These are phyloP conservation scores for Percina caprodes DNA, from an alignment of 2,113 vertebrate genomes.

Conservation along the genomic window DNA sequence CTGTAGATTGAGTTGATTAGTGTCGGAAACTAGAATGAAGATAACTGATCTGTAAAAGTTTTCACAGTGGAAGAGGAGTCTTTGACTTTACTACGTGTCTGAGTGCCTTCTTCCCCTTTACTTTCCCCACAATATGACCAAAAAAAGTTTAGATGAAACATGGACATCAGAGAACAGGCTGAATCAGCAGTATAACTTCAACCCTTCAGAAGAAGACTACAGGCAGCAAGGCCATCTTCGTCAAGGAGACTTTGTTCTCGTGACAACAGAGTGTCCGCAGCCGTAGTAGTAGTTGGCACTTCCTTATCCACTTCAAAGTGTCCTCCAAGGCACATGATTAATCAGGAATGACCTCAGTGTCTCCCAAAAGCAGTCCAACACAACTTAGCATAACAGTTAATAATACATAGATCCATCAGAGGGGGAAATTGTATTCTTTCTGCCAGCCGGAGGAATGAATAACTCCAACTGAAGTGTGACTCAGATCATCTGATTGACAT, in stretches of 20 bases:
- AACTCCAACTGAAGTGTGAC: conserved; percentile 77
- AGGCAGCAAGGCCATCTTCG: neutral
- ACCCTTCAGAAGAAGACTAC: conserved; percentile 2
- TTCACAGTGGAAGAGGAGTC: neutral
- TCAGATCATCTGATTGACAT: conserved; percentile 83
- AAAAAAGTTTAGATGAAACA: neutral
- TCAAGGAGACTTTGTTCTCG: conserved; percentile 15
- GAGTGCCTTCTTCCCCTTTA: neutral
- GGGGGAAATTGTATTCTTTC: conserved; percentile 71
- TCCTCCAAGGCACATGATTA: conserved; percentile 34
- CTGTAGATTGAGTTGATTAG: neutral
- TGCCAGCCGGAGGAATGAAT: conserved; percentile 70
- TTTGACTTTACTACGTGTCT: neutral
- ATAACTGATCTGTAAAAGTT: neutral
- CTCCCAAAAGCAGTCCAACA: conserved; percentile 39
- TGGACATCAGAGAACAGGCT: neutral
- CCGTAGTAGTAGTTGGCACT: conserved; percentile 4
- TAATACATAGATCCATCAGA: conserved; percentile 69
- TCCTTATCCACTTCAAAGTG: conserved; percentile 70
- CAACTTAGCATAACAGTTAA: conserved; percentile 74
- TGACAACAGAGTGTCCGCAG: neutral
- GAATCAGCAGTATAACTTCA: neutral
- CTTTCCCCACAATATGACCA: neutral
- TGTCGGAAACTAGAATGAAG: neutral
- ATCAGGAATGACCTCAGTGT: conserved; percentile 48